phyloP scores from a whole-genome alignment of 2,888 invertebrate species.

The Steinernema scapterisci region DNA sequence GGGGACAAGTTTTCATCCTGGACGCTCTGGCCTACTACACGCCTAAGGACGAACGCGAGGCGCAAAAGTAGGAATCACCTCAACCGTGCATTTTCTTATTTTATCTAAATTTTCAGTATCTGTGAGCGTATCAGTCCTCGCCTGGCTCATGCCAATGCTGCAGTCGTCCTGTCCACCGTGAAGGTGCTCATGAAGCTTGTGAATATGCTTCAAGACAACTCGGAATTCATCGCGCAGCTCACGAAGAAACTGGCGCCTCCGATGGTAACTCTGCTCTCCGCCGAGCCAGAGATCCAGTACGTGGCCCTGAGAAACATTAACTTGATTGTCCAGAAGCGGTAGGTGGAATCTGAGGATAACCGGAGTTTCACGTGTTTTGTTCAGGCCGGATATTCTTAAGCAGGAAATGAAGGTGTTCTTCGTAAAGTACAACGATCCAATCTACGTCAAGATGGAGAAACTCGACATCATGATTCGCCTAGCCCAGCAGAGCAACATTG shows the following conservation, averaged over 20 bases:
- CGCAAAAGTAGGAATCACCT: constrained; percentile 75
- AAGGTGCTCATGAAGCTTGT: constrained; percentile 97
- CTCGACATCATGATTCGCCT: constrained; percentile 98
- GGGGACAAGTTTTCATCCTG: constrained; percentile 78
- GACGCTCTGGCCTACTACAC: constrained; percentile 96
- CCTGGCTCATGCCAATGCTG: constrained; percentile 97
- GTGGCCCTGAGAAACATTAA: constrained; percentile 97
- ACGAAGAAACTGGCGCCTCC: constrained; percentile 99
- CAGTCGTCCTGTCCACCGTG: constrained; percentile 95
- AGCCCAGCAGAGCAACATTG: constrained; percentile 95
- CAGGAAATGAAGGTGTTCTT: constrained; percentile 99
- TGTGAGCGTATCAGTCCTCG: constrained; percentile 96
- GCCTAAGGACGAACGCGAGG: constrained; percentile 94
- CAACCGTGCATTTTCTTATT: not conserved
- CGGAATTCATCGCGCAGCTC: constrained; percentile 88
- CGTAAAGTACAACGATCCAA: constrained; percentile 99
- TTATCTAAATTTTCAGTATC: constrained; percentile 73
- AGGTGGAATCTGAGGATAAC: no score
- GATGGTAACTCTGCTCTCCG: constrained; percentile 91
- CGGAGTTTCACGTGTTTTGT: no score
- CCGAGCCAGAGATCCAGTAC: constrained; percentile 98
- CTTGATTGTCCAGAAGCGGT: constrained; percentile 92
- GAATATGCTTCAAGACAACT: constrained; percentile 91
- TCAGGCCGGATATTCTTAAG: constrained; percentile 92
- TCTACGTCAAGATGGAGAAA: constrained; percentile 98